Evolutionary conservation across 2,797 vertebrate species (phyloP), one percentile per base, ranked within the genome.

Genomic region (Falco concolor): DNA sequence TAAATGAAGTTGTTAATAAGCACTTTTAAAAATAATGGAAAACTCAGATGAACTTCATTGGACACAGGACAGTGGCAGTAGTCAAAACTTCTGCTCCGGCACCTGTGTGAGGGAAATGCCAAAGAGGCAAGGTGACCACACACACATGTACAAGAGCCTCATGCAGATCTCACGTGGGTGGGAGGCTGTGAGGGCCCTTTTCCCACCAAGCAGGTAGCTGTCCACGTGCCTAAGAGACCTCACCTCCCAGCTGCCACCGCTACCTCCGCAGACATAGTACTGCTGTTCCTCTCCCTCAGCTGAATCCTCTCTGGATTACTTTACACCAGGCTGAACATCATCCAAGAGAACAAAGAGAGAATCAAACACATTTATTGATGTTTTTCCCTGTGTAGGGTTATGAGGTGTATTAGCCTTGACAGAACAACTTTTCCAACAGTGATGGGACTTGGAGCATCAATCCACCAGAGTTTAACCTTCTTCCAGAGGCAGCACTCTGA

Each of bases 401-500:
- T 3, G 4, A 57, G 18, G 30, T 57, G 6, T 53, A 81, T 82
- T 45, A 84, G 38, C 42, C 65, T 87, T 1, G 0, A 63, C 14
- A 61, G 65, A 89, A 78, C 15, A 83, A 74, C 67, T 84, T 84
- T 95, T 87, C 77, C 80, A 87, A 19, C n/a, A 60, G 65, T 20
- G 52, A 85, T 59, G 56, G 65, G 76, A 93, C 56, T 85, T 75
- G 63, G 54, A 94, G 87, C 82, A 87, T 63, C 4, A 15, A 92
- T 54, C 57, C 65, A 89, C 54, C 52, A 81, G 45, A 75, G 64
- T 56, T 67, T 61, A 96, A 91, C 61, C 50, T 88, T 80, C 85
- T 94, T 86, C 70, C 83, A 90, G 60, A 95, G 70, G 56, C 80
- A 92, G 87, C 20, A 57, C 28, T 87, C 60, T 52, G 47, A 92